Percentiles rank a stretch among this genome's conserved stretches.
phyloP scores from a whole-genome alignment of 2,113 vertebrate genomes.

The Gnathonemus echidnorhynchus region DNA sequence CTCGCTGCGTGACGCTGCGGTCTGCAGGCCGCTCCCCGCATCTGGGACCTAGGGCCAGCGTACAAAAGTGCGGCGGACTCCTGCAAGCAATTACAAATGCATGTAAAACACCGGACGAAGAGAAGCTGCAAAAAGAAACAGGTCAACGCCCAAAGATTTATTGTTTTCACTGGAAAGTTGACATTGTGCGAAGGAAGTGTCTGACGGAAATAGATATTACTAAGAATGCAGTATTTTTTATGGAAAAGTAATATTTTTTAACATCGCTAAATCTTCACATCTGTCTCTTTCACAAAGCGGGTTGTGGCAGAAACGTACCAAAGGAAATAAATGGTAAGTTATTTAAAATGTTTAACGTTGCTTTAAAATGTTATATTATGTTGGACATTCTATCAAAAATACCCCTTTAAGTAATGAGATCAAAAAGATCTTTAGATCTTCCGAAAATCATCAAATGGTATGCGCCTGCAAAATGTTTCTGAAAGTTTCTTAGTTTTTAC shows the following conservation, averaged over 20 bases:
- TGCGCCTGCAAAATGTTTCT: neutral
- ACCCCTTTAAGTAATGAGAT: neutral
- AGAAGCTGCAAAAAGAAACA: neutral
- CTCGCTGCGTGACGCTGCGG: conserved; percentile 17
- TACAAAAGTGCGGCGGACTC: conserved; percentile 38
- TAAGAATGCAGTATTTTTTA: neutral
- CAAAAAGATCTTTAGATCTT: neutral
- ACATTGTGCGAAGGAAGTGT: neutral
- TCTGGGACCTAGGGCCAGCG: conserved; percentile 18
- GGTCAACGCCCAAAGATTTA: neutral
- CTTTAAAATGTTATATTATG: neutral
- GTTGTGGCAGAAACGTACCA: conserved; percentile 17
- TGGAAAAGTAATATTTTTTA: neutral
- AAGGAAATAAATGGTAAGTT: conserved; percentile 46
- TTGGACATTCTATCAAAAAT: neutral
- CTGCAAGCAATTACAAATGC: conserved; percentile 17
- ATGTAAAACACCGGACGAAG: neutral
- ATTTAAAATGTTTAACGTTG: neutral
- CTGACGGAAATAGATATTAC: neutral
- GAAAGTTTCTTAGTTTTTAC: neutral
- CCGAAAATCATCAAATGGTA: neutral
- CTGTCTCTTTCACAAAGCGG: neutral
- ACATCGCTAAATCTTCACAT: neutral
- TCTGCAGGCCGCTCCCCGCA: conserved; percentile 43
- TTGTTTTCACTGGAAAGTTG: neutral